A percentile compares a stretch with the other conserved stretches of the same genome.
Conservation (phyloP, 2,113 vertebrate genomes). For the Embiotoca jacksoni region DNA sequence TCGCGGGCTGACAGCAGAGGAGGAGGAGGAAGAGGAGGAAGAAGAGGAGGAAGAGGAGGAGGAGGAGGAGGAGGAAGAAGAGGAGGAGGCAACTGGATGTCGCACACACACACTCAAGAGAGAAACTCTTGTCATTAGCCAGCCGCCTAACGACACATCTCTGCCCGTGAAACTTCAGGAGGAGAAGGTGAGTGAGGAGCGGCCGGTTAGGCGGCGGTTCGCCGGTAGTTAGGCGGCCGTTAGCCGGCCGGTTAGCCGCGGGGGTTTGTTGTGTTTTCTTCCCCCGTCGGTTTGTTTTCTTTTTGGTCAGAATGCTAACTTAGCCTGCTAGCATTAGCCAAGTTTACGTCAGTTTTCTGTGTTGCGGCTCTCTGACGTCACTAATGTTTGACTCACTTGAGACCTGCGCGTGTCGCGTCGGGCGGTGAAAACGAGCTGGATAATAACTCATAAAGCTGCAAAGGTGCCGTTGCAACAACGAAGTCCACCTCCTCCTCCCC, state of each 20-base stretch:
- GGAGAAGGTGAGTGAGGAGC: slow-evolving; percentile 30
- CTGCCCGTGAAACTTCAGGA: background rate
- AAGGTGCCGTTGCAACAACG: slow-evolving; percentile 10
- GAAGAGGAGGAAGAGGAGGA: background rate
- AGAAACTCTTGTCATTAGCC: slow-evolving; percentile 9
- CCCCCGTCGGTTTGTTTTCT: slow-evolving; percentile 25
- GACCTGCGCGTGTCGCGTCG: background rate
- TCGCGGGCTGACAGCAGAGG: too few relatives aligned
- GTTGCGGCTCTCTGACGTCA: background rate
- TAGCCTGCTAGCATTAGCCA: slow-evolving; percentile 50
- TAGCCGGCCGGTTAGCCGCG: slow-evolving; percentile 21
- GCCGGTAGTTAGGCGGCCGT: background rate
- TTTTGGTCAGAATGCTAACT: slow-evolving; percentile 36
- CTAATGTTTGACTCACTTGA: background rate
- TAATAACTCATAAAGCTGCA: slow-evolving; percentile 16
- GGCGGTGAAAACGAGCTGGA: background rate
- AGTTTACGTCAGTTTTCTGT: slow-evolving; percentile 20
- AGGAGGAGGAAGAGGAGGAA: background rate
- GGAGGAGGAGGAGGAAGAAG: background rate
- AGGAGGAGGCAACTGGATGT: slow-evolving; percentile 29
- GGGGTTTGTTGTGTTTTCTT: slow-evolving; percentile 25
- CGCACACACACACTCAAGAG: background rate
- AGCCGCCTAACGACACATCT: slow-evolving; percentile 21
- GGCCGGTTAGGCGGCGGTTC: too few relatives aligned
- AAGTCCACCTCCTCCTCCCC: background rate